These are phyloP conservation scores for Herpetotheres cachinnans DNA, from an alignment of 2,113 vertebrate species.

Conservation along the genomic window DNA sequence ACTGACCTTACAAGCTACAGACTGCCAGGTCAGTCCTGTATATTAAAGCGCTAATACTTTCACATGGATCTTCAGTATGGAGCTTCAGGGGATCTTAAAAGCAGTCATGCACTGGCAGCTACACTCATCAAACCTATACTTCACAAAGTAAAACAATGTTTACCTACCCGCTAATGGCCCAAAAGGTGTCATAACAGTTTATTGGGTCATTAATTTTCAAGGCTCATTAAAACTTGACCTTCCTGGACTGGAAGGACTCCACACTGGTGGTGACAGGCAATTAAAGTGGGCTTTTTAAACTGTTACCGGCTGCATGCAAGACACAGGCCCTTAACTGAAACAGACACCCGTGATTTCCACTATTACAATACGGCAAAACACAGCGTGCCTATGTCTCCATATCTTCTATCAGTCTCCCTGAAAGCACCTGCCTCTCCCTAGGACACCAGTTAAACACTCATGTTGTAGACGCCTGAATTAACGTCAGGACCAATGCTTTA, in stretches of 20 bases:
- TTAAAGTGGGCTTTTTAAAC: not conserved
- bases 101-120: not conserved
- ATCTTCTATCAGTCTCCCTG: fast-evolving
- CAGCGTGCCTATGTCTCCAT: not conserved
- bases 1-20: not conserved
- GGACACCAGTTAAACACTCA: not conserved
- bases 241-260: not conserved
- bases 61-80: not conserved
- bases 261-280: not conserved
- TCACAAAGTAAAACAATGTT: not conserved
- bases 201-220: not conserved
- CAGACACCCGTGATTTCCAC: not conserved
- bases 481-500: not conserved
- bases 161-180: fast-evolving
- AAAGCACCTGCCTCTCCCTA: not conserved
- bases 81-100: not conserved
- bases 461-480: fast-evolving
- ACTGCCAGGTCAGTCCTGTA: not conserved
- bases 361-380: not conserved
- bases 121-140: not conserved
- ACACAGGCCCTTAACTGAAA: not conserved
- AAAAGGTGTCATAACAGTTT: not conserved
- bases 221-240: not conserved
- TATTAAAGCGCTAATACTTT: not conserved
- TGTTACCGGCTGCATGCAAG: not conserved